These are phyloP conservation scores for Mayetiola destructor DNA, from an alignment of 2,888 invertebrate genomes.

Conservation along the genomic window DNA sequence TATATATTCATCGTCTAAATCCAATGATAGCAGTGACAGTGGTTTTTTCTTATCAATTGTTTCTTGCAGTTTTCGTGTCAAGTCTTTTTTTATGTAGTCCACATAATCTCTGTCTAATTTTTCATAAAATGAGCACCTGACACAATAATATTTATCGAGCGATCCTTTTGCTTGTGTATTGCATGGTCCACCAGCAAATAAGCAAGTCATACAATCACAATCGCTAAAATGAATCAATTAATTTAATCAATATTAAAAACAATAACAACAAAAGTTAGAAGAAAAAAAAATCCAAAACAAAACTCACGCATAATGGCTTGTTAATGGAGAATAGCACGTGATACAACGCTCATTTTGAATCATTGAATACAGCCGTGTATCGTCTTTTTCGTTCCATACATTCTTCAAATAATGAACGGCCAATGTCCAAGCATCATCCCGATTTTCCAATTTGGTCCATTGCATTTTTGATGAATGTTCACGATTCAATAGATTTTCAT, in stretches of 20 bases:
- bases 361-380: conserved; percentile 28
- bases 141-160: conserved; percentile 29
- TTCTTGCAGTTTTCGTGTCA: conserved; percentile 13
- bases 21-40: conserved; percentile 13
- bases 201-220: conserved; percentile 34
- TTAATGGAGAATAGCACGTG: conserved; percentile 29
- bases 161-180: conserved; percentile 25
- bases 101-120: conserved; percentile 25
- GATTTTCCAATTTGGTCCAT: conserved; percentile 30
- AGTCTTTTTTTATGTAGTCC: conserved; percentile 15
- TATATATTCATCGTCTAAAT: background rate
- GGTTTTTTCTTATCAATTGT: conserved; percentile 1
- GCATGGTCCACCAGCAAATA: conserved; percentile 29
- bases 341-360: conserved; percentile 30
- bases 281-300: background rate
- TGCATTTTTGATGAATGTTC: conserved; percentile 21
- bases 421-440: conserved; percentile 32
- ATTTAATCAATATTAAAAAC: background rate
- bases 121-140: conserved; percentile 30
- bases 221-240: conserved; percentile 22
- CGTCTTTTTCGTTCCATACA: conserved; percentile 29
- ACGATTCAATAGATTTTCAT: background rate
- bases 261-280: background rate
- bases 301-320: conserved; percentile 31
- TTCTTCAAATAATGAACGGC: conserved; percentile 31